Evolutionary conservation across 2,113 vertebrate species (phyloP), one percentile per base, ranked within the genome.

Genomic region (Myodes glareolus): DNA sequence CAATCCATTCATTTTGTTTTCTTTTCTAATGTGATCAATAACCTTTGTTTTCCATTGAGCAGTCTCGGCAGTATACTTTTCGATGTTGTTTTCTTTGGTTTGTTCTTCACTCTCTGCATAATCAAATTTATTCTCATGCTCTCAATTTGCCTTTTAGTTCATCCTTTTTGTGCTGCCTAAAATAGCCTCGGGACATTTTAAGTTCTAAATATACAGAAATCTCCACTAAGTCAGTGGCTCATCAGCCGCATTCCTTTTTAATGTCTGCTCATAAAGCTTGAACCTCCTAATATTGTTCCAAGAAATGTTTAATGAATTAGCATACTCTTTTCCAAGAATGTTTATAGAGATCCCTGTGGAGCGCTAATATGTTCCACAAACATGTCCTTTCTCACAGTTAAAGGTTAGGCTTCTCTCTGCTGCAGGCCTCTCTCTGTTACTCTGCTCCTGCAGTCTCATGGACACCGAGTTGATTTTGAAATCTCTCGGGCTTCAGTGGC

Each of bases 381-480:
- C 4, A 14, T 39, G 36, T 17, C 1, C 21, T 58, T 8, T 23
- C 50, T 95, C 31, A n/a, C 16, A 50, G 7, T 45, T 47, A 7
- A 23, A 42, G 10, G 19, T n/a, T 13, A 61, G 70, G n/a, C 3
- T 89, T 19, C 70, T 7, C 33, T 70, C 2, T 82, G 17, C 4
- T 77, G 36, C 13, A 13, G 36, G 31, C 25, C 16, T 93, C 25
- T 50, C 3, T 65, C 29, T 91, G 11, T 0, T 55, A 10, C 14
- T 23, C 73, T n/a, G 47, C 5, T 67, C 25, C 13, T 65, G 1
- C 0, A 25, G 6, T 0, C 2, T 16, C 13, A 88, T 16, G 7
- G 23, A 2, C 3, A 2, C 16, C 14, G 19, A 13, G 3, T 55
- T 75, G 25, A 87, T 25, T 78, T 31, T 84, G 29, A 13, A 33